Conservation (phyloP, 2,888 invertebrate species). For the Margaritifera margaritifera region DNA sequence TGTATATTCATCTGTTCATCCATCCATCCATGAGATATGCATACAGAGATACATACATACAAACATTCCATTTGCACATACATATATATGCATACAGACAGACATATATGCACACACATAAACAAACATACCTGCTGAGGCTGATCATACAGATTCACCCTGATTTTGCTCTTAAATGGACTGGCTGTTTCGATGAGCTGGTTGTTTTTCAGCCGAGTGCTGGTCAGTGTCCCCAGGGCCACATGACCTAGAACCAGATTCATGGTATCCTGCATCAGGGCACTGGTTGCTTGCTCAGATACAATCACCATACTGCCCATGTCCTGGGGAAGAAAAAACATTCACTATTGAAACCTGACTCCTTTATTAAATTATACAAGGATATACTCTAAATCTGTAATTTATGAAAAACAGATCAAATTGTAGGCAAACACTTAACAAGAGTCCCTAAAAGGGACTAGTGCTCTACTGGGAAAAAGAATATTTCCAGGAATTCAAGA, state of each 20-base stretch:
- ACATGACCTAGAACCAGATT: slow-evolving; percentile 78
- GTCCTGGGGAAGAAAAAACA: slow-evolving; percentile 24
- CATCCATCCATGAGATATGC: no score
- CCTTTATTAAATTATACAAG: slow-evolving; percentile 1
- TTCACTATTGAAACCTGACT: not conserved
- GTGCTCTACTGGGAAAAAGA: no score
- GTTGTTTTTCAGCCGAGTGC: slow-evolving; percentile 77
- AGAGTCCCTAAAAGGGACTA: no score
- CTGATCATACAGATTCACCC: slow-evolving; percentile 78
- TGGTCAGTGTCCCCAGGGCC: slow-evolving; percentile 76
- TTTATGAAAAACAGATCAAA: not conserved
- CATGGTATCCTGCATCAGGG: slow-evolving; percentile 67
- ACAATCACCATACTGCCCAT: slow-evolving; percentile 47
- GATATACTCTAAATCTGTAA: not conserved
- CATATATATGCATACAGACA: no score
- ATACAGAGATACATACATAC: no score
- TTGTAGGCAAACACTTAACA: not conserved
- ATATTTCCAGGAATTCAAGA: no score
- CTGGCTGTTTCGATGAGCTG: slow-evolving; percentile 63
- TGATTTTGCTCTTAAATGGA: slow-evolving; percentile 75
- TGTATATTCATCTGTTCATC: no score
- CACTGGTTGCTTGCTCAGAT: slow-evolving; percentile 41
- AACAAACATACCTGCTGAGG: slow-evolving; percentile 43
- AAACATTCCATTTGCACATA: no score
- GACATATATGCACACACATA: no score